Base-by-base conservation (phyloP, 2,113 vertebrate species). In the Cepphus grylle region DNA sequence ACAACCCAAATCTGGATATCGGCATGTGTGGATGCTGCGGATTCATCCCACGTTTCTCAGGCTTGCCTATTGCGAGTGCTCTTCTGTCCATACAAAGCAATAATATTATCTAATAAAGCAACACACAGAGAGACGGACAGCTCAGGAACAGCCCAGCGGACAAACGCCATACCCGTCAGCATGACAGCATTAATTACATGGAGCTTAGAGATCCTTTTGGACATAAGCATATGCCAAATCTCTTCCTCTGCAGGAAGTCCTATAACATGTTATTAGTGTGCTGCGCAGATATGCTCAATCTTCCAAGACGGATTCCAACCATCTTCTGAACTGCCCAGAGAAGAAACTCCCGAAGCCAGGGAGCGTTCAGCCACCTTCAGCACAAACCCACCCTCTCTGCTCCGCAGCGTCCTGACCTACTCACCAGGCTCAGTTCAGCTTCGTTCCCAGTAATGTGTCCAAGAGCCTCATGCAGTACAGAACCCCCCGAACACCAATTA, bases 161-260 rank as follows among this genome's bases (percentile, higher is more conserved):
- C 32, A 30, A 29, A 38, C 14, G 29, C 29, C 34, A 14, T 9
- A 23, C 15, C 36, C 15, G 1, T 27, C 14, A 50, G 34, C 15
- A 1, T 9, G 6, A 32, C 11, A 26, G 47, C 49, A 15, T 6
- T 40, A 47, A 8, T 11, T 12, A 27, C 8, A 5, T 1, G 30
- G 6, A 25, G 23, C 53, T 38, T 12, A n/a, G 45, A 40, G 27
- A 19, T 8, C 15, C 29, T 76, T 83, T 7, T 21, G 23, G 40
- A 76, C n/a, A 2, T 3, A 8, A 30, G 5, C 6, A 36, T 26
- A 20, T 9, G 50, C 17, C 56, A 22, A 5, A 47, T 25, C 38
- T 59, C 34, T 29, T 38, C 27, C 23, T 42, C 13, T 23, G 40
- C 34, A 53, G 19, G 8, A 53, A 53, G 52, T 21, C 25, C 81